phyloP scores from a whole-genome alignment of 2,113 vertebrate species.

The Pluvialis apricaria region DNA sequence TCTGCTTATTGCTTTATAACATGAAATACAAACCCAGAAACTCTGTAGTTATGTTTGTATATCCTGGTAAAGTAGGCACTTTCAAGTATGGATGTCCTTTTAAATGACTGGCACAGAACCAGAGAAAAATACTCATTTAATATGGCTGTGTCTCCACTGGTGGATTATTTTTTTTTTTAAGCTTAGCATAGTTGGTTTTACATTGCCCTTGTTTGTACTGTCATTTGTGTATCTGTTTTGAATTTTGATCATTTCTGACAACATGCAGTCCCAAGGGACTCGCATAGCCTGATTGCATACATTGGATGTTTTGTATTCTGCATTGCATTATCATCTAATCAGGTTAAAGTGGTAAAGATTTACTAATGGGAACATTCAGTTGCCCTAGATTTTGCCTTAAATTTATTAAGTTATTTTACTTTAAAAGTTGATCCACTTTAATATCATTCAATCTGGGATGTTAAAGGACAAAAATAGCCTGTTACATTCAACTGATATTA shows the following conservation, averaged over 20 bases:
- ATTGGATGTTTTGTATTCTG: not conserved
- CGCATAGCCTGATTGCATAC: not conserved
- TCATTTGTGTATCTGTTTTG: not conserved
- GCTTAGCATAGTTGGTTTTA: not conserved
- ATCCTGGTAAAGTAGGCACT: not conserved
- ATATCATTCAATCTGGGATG: not conserved
- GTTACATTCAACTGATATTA: not conserved
- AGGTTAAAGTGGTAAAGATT: conserved; percentile 28
- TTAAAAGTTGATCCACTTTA: conserved; percentile 29
- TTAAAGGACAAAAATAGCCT: not conserved
- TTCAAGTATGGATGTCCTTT: not conserved
- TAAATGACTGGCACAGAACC: not conserved
- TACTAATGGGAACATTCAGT: conserved; percentile 12
- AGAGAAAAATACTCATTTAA: not conserved
- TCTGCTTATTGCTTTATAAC: not conserved
- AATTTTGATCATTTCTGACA: not conserved
- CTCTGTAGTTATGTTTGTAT: not conserved
- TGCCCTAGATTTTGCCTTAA: conserved; percentile 37
- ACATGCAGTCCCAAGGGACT: not conserved
- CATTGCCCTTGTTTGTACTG: not conserved
- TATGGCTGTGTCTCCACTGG: not conserved
- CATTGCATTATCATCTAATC: not conserved
- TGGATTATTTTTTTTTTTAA: not conserved
- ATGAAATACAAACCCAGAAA: not conserved
- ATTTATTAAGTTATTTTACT: conserved; percentile 4